Evolutionary conservation across 2,888 invertebrate species (phyloP).

Genomic region (Apotomis turbidana): DNA sequence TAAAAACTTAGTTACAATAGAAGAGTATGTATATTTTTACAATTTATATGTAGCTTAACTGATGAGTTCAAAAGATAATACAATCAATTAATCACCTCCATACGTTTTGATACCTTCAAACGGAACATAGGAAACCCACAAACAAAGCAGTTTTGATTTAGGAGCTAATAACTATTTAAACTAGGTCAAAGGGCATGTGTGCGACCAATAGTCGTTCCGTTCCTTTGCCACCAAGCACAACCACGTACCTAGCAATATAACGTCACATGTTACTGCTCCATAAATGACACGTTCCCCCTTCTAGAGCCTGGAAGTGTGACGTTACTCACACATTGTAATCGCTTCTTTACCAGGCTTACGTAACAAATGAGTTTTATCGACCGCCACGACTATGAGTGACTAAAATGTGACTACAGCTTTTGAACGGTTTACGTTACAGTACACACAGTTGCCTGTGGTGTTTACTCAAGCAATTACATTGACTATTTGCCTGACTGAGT

Average conservation of each 20-base stretch:
- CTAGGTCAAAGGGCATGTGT: slow-evolving; percentile 23
- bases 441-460: too few species aligned
- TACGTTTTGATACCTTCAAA: too few species aligned
- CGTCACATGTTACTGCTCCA: neutral
- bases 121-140: neutral
- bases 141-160: slow-evolving; percentile 10
- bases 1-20: too few species aligned
- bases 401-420: neutral
- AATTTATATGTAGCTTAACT: too few species aligned
- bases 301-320: neutral
- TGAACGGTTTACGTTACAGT: neutral
- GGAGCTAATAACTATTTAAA: slow-evolving; percentile 20
- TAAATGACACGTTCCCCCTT: neutral
- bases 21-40: too few species aligned
- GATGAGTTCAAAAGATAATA: too few species aligned
- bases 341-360: neutral
- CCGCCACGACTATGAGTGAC: slow-evolving; percentile 15
- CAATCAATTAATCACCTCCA: too few species aligned
- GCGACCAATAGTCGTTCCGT: slow-evolving; percentile 4
- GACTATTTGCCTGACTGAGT: too few species aligned
- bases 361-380: slow-evolving; percentile 28
- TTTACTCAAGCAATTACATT: too few species aligned
- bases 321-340: neutral
- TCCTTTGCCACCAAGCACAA: neutral
- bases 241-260: neutral